Percentiles rank a stretch among this genome's conserved stretches.
phyloP scores from a whole-genome alignment of 37 sponge, comb jelly and placozoan genomes.

The Petrosia ficiformis region DNA sequence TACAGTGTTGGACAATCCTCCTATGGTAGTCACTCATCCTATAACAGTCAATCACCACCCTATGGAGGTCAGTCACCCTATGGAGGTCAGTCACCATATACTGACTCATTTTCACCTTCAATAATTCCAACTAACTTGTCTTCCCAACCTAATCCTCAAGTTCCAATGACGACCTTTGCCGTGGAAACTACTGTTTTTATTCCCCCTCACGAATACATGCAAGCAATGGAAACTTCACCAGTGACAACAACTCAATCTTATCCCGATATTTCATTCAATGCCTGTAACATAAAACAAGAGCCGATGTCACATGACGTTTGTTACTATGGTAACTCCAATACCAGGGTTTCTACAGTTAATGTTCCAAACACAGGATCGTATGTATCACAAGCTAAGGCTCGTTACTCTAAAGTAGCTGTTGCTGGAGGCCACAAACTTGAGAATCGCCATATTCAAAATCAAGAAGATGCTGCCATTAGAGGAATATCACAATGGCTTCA shows the following conservation, averaged over 20 bases:
- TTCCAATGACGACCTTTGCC: neutral
- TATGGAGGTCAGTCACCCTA: neutral
- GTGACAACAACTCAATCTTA: neutral
- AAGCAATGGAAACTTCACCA: neutral
- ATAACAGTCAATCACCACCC: neutral
- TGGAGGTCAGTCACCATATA: neutral
- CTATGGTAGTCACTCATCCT: too few species aligned
- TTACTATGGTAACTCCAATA: neutral
- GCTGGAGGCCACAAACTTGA: slow-evolving; percentile 8
- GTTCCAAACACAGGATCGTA: neutral
- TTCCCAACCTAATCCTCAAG: neutral
- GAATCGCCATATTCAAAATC: too few species aligned
- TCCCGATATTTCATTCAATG: neutral
- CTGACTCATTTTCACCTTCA: neutral
- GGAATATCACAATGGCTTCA: slow-evolving; percentile 37
- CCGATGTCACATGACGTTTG: neutral
- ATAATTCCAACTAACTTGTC: neutral
- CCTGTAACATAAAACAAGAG: neutral
- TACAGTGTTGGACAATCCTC: too few species aligned
- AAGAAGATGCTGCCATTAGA: neutral
- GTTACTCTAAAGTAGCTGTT: neutral
- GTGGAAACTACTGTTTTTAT: neutral
- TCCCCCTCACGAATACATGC: neutral
- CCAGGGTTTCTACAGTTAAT: neutral
- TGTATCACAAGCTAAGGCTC: neutral